Percentiles rank a stretch among this genome's conserved stretches.
phyloP scores from a whole-genome alignment of 2,888 invertebrate genomes.

The Scelioninae gen. 2 region DNA sequence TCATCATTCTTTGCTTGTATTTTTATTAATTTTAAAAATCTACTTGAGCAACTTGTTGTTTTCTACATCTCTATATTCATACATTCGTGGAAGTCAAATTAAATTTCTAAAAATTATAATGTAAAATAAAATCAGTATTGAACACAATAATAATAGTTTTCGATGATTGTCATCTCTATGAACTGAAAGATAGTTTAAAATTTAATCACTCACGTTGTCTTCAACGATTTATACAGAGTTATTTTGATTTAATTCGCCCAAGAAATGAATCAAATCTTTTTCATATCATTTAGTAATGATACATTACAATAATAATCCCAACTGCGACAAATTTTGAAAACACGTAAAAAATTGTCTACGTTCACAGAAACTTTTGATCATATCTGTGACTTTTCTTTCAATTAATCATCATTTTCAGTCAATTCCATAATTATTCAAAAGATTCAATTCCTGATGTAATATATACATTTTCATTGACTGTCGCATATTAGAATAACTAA shows the following conservation, averaged over 20 bases:
- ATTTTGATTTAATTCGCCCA: conserved; percentile 16
- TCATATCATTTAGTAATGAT: background rate
- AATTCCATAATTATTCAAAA: conserved; percentile 25
- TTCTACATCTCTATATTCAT: conserved; percentile 15
- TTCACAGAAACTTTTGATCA: conserved; percentile 63
- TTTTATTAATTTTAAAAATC: conserved; percentile 48
- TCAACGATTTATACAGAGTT: conserved; percentile 20
- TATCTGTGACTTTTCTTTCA: conserved; percentile 42
- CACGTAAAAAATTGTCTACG: conserved; percentile 40
- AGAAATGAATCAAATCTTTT: no score
- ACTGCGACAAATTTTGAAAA: conserved; percentile 54
- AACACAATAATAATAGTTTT: conserved; percentile 50
- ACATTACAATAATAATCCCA: conserved; percentile 56
- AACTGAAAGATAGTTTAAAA: conserved; percentile 63
- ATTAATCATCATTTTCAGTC: conserved; percentile 7
- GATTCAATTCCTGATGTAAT: conserved; percentile 47
- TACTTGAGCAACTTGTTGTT: conserved; percentile 60
- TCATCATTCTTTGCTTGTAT: conserved; percentile 8
- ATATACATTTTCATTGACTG: conserved; percentile 36
- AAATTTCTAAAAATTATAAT: conserved; percentile 51
- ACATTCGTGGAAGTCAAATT: conserved; percentile 27
- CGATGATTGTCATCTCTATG: conserved; percentile 69
- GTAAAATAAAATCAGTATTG: conserved; percentile 13
- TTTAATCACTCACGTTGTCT: conserved; percentile 59
- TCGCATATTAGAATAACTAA: background rate